Evolutionary conservation across 2,113 vertebrate genomes (phyloP).

Genomic region (Thunnus maccoyii): DNA sequence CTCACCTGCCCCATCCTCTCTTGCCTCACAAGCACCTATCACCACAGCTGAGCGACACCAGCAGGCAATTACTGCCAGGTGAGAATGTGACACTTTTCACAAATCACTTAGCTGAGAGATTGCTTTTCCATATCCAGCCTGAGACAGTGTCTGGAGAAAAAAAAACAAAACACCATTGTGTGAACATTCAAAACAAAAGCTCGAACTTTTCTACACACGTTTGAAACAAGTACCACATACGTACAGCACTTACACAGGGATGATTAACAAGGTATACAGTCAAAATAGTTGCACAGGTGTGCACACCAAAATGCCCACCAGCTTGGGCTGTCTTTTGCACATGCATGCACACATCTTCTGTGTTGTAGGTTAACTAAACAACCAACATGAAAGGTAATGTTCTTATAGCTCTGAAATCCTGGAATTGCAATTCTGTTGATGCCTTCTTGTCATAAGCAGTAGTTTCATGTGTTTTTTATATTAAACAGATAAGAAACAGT

Average conservation of each 20-base stretch:
- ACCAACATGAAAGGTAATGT: no score
- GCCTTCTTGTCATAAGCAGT: neutral
- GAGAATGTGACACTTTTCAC: slow-evolving; percentile 74
- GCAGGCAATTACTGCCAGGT: slow-evolving; percentile 72
- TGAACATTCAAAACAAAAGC: slow-evolving; percentile 20
- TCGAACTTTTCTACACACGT: neutral
- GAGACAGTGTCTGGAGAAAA: slow-evolving; percentile 47
- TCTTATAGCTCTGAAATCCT: neutral
- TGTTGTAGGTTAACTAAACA: neutral
- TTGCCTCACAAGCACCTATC: slow-evolving; percentile 44
- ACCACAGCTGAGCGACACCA: slow-evolving; percentile 61
- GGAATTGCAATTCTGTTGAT: neutral
- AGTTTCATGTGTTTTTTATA: neutral
- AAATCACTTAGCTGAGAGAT: slow-evolving; percentile 74
- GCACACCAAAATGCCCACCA: neutral
- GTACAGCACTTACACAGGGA: neutral
- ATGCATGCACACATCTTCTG: neutral
- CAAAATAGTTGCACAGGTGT: neutral
- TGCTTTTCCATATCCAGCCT: slow-evolving; percentile 63
- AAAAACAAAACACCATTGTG: neutral
- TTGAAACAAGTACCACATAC: neutral
- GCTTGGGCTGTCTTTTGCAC: neutral
- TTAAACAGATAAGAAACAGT: no score
- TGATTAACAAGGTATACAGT: neutral
- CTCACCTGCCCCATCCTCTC: neutral